Percentiles rank a stretch among this genome's conserved stretches.
phyloP scores from a whole-genome alignment of 2,888 invertebrate species.

The Ophion ventricosus region DNA sequence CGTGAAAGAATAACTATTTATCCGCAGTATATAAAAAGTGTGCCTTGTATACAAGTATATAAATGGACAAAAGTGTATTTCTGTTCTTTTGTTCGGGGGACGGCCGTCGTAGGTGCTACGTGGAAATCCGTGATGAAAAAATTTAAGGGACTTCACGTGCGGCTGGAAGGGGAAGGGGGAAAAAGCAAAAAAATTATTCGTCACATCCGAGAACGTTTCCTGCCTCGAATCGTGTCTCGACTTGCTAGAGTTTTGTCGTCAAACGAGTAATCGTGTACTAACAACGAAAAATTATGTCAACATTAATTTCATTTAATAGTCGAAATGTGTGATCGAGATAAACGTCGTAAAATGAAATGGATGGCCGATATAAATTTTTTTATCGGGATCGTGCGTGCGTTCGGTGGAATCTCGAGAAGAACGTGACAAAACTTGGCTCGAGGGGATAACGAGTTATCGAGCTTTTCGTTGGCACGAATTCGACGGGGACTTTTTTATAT shows the following conservation, averaged over 20 bases:
- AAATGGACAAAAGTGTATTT: slow-evolving; percentile 16
- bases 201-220: slow-evolving; percentile 10
- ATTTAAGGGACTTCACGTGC: slow-evolving; percentile 40
- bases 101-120: slow-evolving; percentile 17
- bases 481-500: not conserved
- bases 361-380: slow-evolving; percentile 1
- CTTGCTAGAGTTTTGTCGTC: not conserved
- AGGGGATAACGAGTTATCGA: not conserved
- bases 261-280: slow-evolving; percentile 21
- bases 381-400: not conserved
- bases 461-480: not conserved
- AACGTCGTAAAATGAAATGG: not conserved
- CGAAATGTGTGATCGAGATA: not conserved
- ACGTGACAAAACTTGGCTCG: slow-evolving; percentile 9
- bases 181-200: slow-evolving; percentile 30
- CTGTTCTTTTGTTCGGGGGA: slow-evolving; percentile 3
- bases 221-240: slow-evolving; percentile 26
- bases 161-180: not conserved
- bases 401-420: not conserved
- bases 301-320: slow-evolving; percentile 24
- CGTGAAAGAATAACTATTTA: slow-evolving; percentile 45
- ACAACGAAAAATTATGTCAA: slow-evolving; percentile 14
- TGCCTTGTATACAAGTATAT: slow-evolving; percentile 28
- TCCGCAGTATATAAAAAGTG: slow-evolving; percentile 9
- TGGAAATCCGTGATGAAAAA: slow-evolving; percentile 56